Evolutionary conservation across 2,888 invertebrate genomes (phyloP).

Genomic region (Spatulosminthurus flaviceps): DNA sequence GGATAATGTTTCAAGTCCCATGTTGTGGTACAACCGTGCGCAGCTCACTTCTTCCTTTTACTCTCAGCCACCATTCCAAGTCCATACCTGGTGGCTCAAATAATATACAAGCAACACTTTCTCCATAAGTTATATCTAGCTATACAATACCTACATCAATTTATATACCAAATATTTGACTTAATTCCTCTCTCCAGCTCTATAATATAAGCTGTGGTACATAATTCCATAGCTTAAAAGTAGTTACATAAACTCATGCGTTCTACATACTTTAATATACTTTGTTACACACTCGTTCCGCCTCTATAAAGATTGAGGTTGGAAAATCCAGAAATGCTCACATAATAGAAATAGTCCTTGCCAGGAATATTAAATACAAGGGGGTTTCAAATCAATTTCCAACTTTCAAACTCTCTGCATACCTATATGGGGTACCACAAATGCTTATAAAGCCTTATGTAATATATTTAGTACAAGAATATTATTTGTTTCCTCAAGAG

Average conservation of each 20-base stretch:
- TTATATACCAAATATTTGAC: neutral
- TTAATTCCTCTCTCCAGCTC: neutral
- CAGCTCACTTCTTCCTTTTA: neutral
- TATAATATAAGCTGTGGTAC: neutral
- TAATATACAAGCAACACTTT: neutral
- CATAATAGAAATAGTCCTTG: slow-evolving; percentile 37
- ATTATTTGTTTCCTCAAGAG: too few species aligned
- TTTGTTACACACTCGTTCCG: neutral
- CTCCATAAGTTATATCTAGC: neutral
- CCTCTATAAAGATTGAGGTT: neutral
- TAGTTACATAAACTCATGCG: too few species aligned
- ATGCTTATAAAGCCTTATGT: too few species aligned
- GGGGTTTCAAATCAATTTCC: slow-evolving; percentile 35
- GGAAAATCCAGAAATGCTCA: slow-evolving; percentile 22
- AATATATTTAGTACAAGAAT: too few species aligned
- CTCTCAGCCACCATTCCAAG: neutral
- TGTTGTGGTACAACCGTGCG: slow-evolving; percentile 11
- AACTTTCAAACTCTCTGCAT: neutral
- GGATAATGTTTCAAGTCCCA: slow-evolving; percentile 38
- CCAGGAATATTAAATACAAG: slow-evolving; percentile 42
- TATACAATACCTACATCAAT: neutral
- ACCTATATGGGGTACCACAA: too few species aligned
- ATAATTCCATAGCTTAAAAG: too few species aligned
- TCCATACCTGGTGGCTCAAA: neutral
- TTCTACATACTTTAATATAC: too few species aligned